phyloP scores from a whole-genome alignment of 30 jellyfish, hydroid and myxozoan species.

The Pelagia noctiluca region DNA sequence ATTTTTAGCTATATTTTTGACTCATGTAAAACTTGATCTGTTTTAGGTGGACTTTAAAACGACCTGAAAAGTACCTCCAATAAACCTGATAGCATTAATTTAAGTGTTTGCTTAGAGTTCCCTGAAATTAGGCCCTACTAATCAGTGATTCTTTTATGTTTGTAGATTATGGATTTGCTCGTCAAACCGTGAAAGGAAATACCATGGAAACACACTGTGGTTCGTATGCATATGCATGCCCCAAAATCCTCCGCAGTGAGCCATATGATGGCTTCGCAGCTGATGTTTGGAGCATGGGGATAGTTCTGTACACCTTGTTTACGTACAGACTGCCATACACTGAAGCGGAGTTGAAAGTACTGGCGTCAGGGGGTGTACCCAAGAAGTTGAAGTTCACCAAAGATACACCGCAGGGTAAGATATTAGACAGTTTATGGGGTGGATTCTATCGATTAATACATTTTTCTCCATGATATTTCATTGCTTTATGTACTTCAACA shows the following conservation, averaged over 20 bases:
- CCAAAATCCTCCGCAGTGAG: constrained; percentile 59
- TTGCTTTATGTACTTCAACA: too few species aligned
- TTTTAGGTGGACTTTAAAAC: too few species aligned
- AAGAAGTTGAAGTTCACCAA: constrained; percentile 38
- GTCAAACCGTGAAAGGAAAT: constrained; percentile 18
- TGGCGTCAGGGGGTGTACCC: constrained; percentile 13
- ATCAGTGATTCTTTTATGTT: background rate
- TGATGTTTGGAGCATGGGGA: constrained; percentile 81
- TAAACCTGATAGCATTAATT: too few species aligned
- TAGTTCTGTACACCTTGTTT: constrained; percentile 60
- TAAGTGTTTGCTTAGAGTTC: too few species aligned
- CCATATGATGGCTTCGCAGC: constrained; percentile 70
- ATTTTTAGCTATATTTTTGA: too few species aligned
- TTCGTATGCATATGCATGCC: constrained; percentile 74
- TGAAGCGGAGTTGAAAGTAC: constrained; percentile 35
- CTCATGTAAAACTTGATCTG: too few species aligned
- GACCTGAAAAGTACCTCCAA: too few species aligned
- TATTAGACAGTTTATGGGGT: background rate
- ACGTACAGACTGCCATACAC: constrained; percentile 54
- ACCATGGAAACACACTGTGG: constrained; percentile 63
- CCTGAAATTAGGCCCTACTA: background rate
- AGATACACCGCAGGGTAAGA: constrained; percentile 59
- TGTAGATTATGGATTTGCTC: constrained; percentile 78
- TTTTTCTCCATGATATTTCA: background rate
- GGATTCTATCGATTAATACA: background rate